Evolutionary conservation across 1,140 invertebrate genomes (phyloP).

Genomic region (Ips nitidus): DNA sequence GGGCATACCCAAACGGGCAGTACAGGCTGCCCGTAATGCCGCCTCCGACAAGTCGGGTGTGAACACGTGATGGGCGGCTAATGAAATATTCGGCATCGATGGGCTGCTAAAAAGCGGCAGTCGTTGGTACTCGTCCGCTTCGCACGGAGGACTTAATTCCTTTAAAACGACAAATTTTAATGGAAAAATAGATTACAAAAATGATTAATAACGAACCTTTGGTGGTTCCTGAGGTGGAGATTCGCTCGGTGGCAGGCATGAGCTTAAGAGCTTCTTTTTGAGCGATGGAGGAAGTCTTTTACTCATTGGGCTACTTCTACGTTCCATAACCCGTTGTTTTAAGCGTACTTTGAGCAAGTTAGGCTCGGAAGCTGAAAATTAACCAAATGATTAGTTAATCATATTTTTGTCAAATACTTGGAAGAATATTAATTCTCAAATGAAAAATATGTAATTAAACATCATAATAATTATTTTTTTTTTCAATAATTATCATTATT

Average conservation of each 20-base stretch:
- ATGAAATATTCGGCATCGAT: conserved; percentile 93
- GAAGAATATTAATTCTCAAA: too few relatives aligned
- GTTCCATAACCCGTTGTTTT: conserved; percentile 93
- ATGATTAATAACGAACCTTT: conserved; percentile 34
- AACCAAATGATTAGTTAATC: too few relatives aligned
- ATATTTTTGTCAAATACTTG: too few relatives aligned
- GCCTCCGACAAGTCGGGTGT: conserved; percentile 68
- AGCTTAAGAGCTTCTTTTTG: conserved; percentile 60
- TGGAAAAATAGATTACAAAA: not conserved
- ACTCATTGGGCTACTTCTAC: conserved; percentile 82
- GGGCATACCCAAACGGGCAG: conserved; percentile 71
- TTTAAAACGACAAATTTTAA: conserved; percentile 10
- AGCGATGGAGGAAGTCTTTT: conserved; percentile 72
- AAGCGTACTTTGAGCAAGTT: conserved; percentile 95
- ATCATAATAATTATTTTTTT: not conserved
- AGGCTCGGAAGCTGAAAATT: conserved; percentile 87
- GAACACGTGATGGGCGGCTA: conserved; percentile 59
- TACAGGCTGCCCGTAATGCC: conserved; percentile 72
- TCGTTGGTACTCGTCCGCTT: conserved; percentile 56
- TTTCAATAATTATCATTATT: too few relatives aligned
- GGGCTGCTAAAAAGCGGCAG: conserved; percentile 86
- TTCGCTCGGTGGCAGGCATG: conserved; percentile 50
- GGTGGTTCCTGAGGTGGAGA: conserved; percentile 54
- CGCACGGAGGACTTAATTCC: conserved; percentile 47
- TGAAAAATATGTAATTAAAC: not conserved